phyloP scores from a whole-genome alignment of 92 coral and sea anemone genomes.

The Phenganax stokvisi region DNA sequence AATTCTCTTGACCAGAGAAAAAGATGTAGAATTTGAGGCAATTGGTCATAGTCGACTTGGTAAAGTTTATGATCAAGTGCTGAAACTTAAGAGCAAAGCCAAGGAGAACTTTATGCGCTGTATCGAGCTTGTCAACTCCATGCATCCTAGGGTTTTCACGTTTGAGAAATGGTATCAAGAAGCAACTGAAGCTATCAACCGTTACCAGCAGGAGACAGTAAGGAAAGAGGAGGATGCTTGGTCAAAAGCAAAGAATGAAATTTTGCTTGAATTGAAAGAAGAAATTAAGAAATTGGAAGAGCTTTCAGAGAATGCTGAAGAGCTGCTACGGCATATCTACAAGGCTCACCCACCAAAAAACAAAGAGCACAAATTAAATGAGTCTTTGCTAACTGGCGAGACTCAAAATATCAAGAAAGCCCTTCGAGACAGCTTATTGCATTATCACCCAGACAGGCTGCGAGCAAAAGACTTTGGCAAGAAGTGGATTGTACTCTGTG shows the following conservation, averaged over 20 bases:
- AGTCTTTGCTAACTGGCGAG: slow-evolving; percentile 22
- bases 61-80: slow-evolving; percentile 71
- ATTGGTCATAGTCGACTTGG: slow-evolving; percentile 74
- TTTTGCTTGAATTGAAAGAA: slow-evolving; percentile 56
- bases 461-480: slow-evolving; percentile 58
- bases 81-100: slow-evolving; percentile 60
- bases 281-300: slow-evolving; percentile 53
- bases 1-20: slow-evolving; percentile 67
- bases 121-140: slow-evolving; percentile 75
- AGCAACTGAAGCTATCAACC: slow-evolving; percentile 46
- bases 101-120: slow-evolving; percentile 69
- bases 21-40: slow-evolving; percentile 83
- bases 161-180: slow-evolving; percentile 70
- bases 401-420: slow-evolving; percentile 44
- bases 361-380: slow-evolving; percentile 28
- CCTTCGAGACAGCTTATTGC: slow-evolving; percentile 45
- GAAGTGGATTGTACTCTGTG: slow-evolving; percentile 75
- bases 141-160: slow-evolving; percentile 73
- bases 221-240: slow-evolving; percentile 62
- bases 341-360: slow-evolving; percentile 61
- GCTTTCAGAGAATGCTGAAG: slow-evolving; percentile 35
- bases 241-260: slow-evolving; percentile 36
- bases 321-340: slow-evolving; percentile 53
- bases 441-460: slow-evolving; percentile 76
- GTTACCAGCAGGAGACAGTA: slow-evolving; percentile 59